Evolutionary conservation across 2,797 vertebrate species (phyloP), one percentile per base, ranked within the genome.

Genomic region (Artibeus jamaicensis): DNA sequence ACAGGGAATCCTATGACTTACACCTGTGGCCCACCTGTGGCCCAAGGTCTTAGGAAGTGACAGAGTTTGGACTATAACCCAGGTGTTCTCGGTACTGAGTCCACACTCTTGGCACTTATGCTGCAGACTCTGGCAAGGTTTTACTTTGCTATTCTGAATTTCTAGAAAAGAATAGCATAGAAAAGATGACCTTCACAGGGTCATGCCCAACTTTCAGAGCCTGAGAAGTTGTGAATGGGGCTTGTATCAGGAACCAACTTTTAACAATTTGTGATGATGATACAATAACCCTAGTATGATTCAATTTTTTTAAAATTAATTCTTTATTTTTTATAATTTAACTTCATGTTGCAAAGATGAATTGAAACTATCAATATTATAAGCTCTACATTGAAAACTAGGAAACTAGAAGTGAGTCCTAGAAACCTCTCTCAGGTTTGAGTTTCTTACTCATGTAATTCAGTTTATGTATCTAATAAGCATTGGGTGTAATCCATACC

Each of bases 381-480:
- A 92, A 81, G 7, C 11, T 93, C 16, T 65, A 34, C 21, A 44
- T 0, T 73, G n/a, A 92, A 84, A 65, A 29, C 15, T n/a, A 82
- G 82, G 46, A 71, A 87, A 84, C 19, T 67, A 18, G 26, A 71
- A 62, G 22, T 77, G 29, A 84, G 34, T 89, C 34, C 15, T 73
- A 65, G 55, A 76, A 76, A 89, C 89, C 26, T 68, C 6, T 39
- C 26, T 91, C 42, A 83, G 46, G 15, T 86, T 89, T 39, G 95
- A 57, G 48, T 84, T 93, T 87, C 50, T 92, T 91, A 59, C 5
- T 87, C 18, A 65, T 4, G n/a, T 24, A 87, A 87, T 93, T 93
- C 46, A 81, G 6, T 50, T 57, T 76, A 67, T 39, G 11, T 71
- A 46, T 48, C 0, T 32, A 29, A 53, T 46, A 79, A 76, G 34